These are phyloP conservation scores for Eupelmus urozonus DNA, from an alignment of 2,888 invertebrate species.

Conservation along the genomic window DNA sequence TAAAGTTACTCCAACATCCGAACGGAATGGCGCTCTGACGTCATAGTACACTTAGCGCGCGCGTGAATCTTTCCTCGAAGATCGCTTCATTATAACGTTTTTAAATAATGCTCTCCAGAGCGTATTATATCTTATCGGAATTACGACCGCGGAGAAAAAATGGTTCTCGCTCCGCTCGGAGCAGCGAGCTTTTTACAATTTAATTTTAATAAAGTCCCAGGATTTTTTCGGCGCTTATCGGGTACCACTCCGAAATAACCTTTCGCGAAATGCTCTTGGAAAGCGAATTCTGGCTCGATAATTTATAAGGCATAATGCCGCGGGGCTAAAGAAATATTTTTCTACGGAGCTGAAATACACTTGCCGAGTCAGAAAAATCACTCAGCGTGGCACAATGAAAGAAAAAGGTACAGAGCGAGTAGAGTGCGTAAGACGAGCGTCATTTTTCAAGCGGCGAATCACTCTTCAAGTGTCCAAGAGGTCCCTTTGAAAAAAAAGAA, in stretches of 20 bases:
- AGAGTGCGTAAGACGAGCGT: conserved; percentile 5
- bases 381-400: neutral
- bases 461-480: conserved; percentile 7
- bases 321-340: too few relatives aligned
- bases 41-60: too few relatives aligned
- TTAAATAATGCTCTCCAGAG: neutral
- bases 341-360: neutral
- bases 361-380: neutral
- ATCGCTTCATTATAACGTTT: neutral
- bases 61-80: neutral
- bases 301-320: too few relatives aligned
- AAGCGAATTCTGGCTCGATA: too few relatives aligned
- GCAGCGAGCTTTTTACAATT: too few relatives aligned
- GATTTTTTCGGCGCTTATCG: too few relatives aligned
- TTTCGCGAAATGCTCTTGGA: too few relatives aligned
- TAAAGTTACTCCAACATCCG: neutral
- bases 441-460: conserved; percentile 48
- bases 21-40: neutral
- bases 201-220: too few relatives aligned
- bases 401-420: conserved; percentile 9
- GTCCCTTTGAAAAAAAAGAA: conserved; percentile 20
- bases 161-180: too few relatives aligned
- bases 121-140: too few relatives aligned
- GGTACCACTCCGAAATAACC: too few relatives aligned
- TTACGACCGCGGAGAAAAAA: too few relatives aligned